Conservation (phyloP, 2,113 vertebrate species). For the Festucalex cinctus region DNA sequence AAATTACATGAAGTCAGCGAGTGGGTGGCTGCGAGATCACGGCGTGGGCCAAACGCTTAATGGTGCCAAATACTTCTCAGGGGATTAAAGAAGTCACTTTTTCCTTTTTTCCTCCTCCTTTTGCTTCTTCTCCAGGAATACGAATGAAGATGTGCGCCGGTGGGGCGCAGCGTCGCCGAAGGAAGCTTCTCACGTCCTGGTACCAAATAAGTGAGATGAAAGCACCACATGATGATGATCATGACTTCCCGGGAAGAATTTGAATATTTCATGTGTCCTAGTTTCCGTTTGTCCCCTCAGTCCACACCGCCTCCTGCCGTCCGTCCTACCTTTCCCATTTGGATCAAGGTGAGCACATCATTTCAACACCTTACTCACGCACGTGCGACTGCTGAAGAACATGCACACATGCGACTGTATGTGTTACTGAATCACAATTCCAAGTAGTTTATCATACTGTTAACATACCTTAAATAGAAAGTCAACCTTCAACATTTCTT, state of each 20-base stretch:
- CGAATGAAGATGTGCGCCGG: background rate
- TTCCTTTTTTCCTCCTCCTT: constrained; percentile 6
- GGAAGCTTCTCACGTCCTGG: constrained; percentile 20
- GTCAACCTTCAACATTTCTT: too few relatives aligned
- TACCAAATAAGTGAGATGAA: constrained; percentile 41
- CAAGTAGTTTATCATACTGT: background rate
- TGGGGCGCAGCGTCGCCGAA: background rate
- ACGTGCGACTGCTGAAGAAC: background rate
- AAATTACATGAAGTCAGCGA: constrained; percentile 24
- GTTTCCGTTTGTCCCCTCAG: constrained; percentile 43
- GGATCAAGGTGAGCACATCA: background rate
- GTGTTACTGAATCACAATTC: background rate
- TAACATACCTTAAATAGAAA: background rate
- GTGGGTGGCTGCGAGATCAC: constrained; percentile 23
- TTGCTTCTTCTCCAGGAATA: background rate
- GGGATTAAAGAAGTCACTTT: constrained; percentile 31
- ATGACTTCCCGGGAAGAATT: constrained; percentile 66
- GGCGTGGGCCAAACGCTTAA: constrained; percentile 41
- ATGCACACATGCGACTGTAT: background rate
- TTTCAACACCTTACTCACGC: background rate
- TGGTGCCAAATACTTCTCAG: constrained; percentile 41
- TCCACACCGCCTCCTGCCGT: background rate
- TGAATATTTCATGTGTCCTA: constrained; percentile 77
- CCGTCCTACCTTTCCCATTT: background rate
- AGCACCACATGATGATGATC: constrained; percentile 72